Evolutionary conservation across 2,797 vertebrate species (phyloP), one percentile per base, ranked within the genome.

Genomic region (Loris lydekkerianus): DNA sequence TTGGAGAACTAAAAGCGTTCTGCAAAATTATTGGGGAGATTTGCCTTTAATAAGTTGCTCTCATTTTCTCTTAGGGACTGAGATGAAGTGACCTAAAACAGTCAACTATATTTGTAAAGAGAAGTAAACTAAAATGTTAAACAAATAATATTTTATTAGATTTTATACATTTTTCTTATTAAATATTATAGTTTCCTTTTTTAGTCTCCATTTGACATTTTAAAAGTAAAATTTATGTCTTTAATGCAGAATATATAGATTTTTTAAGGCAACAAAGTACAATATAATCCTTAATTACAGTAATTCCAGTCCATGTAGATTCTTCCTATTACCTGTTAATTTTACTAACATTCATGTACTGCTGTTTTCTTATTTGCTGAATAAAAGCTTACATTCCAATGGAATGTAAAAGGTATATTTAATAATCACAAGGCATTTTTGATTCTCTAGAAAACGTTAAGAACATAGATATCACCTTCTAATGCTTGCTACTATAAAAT

Each of bases 51-150:
- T 31, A 93, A 92, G 29, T 89, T 84, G 76, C 8, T 81, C 27
- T 94, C 11, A 86, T 96, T 93, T 95, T 96, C 63, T 94, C 15
- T 80, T 95, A 95, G 46, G 56, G 20, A 69, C 23, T 61, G 67
- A 93, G 14, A 69, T 56, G 73, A 96, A 95, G 69, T 96, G 93
- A 96, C 58, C 89, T 94, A 92, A 91, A 93, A 80, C 58, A 96
- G 70, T 91, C 56, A 84, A 75, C 37, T 91, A 1, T 43, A 17
- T 89, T 91, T 63, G 83, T 58, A 46, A 94, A 96, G 37, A 91
- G 40, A 93, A 86, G 29, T 94, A 10, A 34, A 60, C n/a, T 13
- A 75, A 92, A 95, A 76, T 31, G 53, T 91, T 83, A 86, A 56
- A 93, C 21, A 76, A 88, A 53, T 49, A 90, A 13, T 88, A 76